Conservation (phyloP, 2,888 invertebrate species). For the Aphidius colemani region DNA sequence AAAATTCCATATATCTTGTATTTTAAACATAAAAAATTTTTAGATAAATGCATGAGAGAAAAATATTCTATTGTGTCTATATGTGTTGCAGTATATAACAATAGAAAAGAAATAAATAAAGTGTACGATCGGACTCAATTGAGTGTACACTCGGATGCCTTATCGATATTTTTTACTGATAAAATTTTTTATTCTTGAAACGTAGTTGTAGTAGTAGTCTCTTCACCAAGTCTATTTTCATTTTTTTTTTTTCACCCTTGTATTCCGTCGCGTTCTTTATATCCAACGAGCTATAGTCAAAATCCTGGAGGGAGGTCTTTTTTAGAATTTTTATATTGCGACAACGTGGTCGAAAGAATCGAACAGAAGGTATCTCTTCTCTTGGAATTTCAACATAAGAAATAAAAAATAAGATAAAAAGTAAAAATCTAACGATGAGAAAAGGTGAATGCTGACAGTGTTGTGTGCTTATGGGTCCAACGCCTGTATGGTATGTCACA, state of each 20-base stretch:
- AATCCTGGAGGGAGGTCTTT: slow-evolving; percentile 21
- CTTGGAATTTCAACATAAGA: not conserved
- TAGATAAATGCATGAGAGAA: not conserved
- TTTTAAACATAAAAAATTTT: slow-evolving; percentile 9
- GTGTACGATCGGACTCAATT: not conserved
- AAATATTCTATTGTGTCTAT: no score
- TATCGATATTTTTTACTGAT: slow-evolving; percentile 7
- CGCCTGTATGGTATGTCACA: slow-evolving; percentile 52
- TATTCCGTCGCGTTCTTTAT: no score
- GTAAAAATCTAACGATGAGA: slow-evolving; percentile 25
- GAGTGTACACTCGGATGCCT: slow-evolving; percentile 11
- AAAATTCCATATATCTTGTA: not conserved
- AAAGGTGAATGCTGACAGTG: slow-evolving; percentile 44
- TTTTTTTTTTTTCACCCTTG: not conserved
- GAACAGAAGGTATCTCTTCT: not conserved
- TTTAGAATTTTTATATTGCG: slow-evolving; percentile 38
- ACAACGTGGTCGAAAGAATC: slow-evolving; percentile 25
- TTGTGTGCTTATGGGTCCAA: slow-evolving; percentile 49
- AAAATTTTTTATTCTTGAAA: slow-evolving; percentile 20
- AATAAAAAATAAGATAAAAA: slow-evolving; percentile 7
- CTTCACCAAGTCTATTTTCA: slow-evolving; percentile 14
- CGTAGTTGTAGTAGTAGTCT: slow-evolving; percentile 15
- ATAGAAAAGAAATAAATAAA: no score
- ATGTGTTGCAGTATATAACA: no score
- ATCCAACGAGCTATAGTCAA: no score